Base-by-base conservation (phyloP, 2,113 vertebrate genomes). In the Lycaon pictus region DNA sequence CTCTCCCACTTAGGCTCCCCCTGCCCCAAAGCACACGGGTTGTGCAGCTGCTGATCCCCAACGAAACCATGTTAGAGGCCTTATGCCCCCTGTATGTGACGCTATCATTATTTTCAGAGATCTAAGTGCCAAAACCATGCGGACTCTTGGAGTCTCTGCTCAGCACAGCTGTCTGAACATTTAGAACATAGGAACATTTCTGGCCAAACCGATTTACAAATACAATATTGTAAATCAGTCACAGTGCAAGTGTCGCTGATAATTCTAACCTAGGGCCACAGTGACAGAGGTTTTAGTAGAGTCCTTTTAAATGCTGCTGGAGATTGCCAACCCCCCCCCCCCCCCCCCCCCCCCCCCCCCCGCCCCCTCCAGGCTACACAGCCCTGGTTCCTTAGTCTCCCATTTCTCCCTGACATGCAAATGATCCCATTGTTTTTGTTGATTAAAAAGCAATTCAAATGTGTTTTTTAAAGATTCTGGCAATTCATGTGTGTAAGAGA, bases 401-500 rank as follows among this genome's bases (percentile, higher is more conserved):
- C 83, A 81, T 81, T 56, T 51, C 29, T 67, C 53, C 7, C 60
- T 22, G 9, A 88, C 5, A 20, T 35, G n/a, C 55, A 95, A 95
- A 48, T 13, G 74, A 76, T 17, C 16, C 53, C 72, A 53, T 65
- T 65, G 23, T 58, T 89, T 83, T 62, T 71, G 12, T 37, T 87
- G 55, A 95, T 25, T 86, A 85, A 88, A 88, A 86, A 60, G 8
- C 53, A 95, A 81, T 32, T 94, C 56, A 53, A 90, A 71, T 32
- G 0, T 43, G 3, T 81, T 82, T 85, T 85, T 89, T 12, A 4
- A 76, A 95, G 79, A 63, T 71, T 80, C 27, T 82, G 63, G 23
- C 58, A 80, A 60, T 29, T 23, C 32, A 58, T 37, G 16, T 53
- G 25, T 51, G 2, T 63, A 53, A 89, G 32, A 82, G 48, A 91